phyloP scores from a whole-genome alignment of 2,113 vertebrate genomes.

The Ifrita kowaldi region DNA sequence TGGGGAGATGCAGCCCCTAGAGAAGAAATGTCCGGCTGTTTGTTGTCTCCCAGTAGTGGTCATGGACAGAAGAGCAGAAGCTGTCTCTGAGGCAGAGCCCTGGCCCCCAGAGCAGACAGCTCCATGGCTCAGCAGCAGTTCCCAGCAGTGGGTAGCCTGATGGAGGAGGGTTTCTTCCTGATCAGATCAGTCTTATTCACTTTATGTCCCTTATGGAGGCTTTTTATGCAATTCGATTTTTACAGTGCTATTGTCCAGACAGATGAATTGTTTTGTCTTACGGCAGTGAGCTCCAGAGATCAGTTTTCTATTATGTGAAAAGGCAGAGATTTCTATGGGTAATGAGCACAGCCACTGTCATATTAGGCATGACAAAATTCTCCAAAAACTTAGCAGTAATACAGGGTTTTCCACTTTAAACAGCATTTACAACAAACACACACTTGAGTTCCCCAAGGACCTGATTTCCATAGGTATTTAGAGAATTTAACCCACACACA shows the following conservation, averaged over 20 bases:
- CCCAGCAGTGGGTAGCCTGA: constrained; percentile 1
- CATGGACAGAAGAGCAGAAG: not conserved
- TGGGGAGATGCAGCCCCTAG: not conserved
- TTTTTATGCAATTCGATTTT: constrained; percentile 25
- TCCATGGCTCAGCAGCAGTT: not conserved
- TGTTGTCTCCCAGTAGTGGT: not conserved
- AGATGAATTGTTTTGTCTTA: constrained; percentile 32
- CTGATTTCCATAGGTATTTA: not conserved
- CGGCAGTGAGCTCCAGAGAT: constrained; percentile 1
- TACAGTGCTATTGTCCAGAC: constrained; percentile 41
- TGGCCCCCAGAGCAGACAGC: not conserved
- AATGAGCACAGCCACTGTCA: not conserved
- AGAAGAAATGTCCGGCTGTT: not conserved
- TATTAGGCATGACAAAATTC: not conserved
- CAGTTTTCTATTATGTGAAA: constrained; percentile 40
- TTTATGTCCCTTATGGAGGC: not conserved
- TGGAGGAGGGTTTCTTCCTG: not conserved
- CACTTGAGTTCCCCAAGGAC: not conserved
- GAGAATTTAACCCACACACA: not conserved
- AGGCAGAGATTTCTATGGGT: constrained; percentile 5
- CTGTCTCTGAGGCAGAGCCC: not conserved
- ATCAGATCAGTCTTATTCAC: constrained; percentile 28
- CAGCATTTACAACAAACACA: not conserved
- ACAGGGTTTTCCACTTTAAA: not conserved
- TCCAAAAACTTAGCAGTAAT: not conserved